These are phyloP conservation scores for Hyposoter didymator DNA, from an alignment of 2,888 invertebrate genomes.

Conservation along the genomic window DNA sequence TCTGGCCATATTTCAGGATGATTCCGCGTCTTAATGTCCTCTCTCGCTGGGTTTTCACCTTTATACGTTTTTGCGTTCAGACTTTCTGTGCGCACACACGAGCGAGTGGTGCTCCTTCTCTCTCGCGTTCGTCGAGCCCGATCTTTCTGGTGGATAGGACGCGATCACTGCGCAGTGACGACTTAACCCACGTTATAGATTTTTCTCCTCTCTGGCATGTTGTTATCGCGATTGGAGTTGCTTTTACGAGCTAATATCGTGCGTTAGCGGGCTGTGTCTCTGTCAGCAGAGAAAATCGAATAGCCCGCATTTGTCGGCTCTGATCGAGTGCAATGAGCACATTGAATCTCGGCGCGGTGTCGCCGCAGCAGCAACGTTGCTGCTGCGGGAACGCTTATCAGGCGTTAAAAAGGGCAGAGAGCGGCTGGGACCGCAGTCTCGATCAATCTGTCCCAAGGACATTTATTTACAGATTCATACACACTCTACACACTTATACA, in stretches of 20 bases:
- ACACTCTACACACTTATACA: not conserved
- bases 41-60: conserved; percentile 65
- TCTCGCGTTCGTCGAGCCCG: conserved; percentile 1
- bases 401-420: conserved; percentile 50
- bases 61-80: conserved; percentile 37
- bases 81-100: conserved; percentile 21
- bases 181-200: conserved; percentile 44
- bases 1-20: conserved; percentile 83
- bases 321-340: conserved; percentile 29
- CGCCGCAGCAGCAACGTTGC: conserved; percentile 21
- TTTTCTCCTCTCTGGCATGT: not conserved
- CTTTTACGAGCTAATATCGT: conserved; percentile 56
- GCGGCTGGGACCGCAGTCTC: conserved; percentile 39
- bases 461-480: conserved; percentile 29
- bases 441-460: conserved; percentile 64
- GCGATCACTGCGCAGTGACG: conserved; percentile 32
- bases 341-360: conserved; percentile 4
- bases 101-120: not conserved
- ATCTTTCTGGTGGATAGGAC: conserved; percentile 27
- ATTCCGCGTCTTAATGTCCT: conserved; percentile 79
- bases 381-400: conserved; percentile 39
- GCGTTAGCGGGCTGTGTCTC: conserved; percentile 21
- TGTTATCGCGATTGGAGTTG: conserved; percentile 45
- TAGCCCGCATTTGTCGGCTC: conserved; percentile 55
- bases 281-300: conserved; percentile 42